phyloP scores from a whole-genome alignment of 2,888 invertebrate genomes.

The Watsonalla binaria region DNA sequence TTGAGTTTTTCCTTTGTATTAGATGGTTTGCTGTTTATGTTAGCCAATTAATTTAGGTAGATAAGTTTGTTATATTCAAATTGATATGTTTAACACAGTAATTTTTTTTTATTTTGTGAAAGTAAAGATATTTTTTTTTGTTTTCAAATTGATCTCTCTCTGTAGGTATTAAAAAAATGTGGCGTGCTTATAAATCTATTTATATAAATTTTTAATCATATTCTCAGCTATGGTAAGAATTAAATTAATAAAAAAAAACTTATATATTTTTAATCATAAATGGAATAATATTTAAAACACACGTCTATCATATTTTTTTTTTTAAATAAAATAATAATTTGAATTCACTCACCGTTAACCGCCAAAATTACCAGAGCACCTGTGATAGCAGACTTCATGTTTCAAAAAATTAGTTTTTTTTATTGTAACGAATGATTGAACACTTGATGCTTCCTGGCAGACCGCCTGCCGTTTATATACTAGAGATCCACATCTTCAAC shows the following conservation, averaged over 20 bases:
- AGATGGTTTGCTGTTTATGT: neutral
- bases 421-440: constrained; percentile 19
- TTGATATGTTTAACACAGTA: no score
- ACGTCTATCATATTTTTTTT: constrained; percentile 5
- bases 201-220: constrained; percentile 16
- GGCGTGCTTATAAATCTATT: no score
- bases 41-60: neutral
- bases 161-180: neutral
- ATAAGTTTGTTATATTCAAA: no score
- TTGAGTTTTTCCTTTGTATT: neutral
- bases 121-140: neutral
- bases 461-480: constrained; percentile 66
- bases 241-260: neutral
- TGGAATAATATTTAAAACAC: constrained; percentile 7
- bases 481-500: constrained; percentile 56
- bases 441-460: constrained; percentile 53
- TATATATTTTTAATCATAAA: no score
- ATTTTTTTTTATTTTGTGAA: neutral
- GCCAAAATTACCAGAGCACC: constrained; percentile 51
- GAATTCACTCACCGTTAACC: constrained; percentile 54
- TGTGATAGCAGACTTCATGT: constrained; percentile 43
- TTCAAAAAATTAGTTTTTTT: constrained; percentile 29
- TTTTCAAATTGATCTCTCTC: no score
- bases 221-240: constrained; percentile 11
- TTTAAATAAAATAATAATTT: constrained; percentile 4